phyloP scores from a whole-genome alignment of 2,113 vertebrate genomes.

The Hyla sarda region DNA sequence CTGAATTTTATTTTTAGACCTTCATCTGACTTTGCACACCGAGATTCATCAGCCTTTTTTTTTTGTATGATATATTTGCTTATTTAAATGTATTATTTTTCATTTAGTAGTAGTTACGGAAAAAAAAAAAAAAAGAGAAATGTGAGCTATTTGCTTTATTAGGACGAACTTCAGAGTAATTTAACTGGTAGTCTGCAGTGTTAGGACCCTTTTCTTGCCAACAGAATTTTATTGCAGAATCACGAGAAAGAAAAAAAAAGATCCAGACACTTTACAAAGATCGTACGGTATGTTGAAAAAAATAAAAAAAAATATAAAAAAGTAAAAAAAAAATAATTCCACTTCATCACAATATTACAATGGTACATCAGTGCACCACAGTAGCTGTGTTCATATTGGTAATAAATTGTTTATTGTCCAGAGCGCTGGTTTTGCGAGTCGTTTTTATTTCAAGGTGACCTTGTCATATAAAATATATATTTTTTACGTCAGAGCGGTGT shows the following conservation, averaged over 20 bases:
- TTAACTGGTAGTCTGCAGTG: constrained; percentile 74
- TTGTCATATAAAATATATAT: no score
- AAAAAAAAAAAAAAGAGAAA: constrained; percentile 60
- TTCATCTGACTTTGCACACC: constrained; percentile 87
- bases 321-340: constrained; percentile 60
- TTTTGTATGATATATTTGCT: constrained; percentile 90
- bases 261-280: constrained; percentile 68
- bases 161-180: constrained; percentile 75
- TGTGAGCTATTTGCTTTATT: constrained; percentile 75
- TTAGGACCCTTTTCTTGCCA: constrained; percentile 72
- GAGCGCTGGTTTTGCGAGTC: constrained; percentile 27
- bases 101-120: constrained; percentile 75
- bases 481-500: no score
- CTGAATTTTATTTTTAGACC: constrained; percentile 76
- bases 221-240: constrained; percentile 74
- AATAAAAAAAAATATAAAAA: constrained; percentile 56
- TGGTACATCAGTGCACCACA: constrained; percentile 76
- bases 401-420: constrained; percentile 90
- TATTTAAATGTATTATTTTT: constrained; percentile 84
- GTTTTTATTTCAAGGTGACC: background rate
- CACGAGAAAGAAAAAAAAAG: constrained; percentile 63
- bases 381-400: constrained; percentile 85
- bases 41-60: constrained; percentile 84
- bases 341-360: constrained; percentile 75
- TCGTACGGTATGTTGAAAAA: constrained; percentile 73